Evolutionary conservation across 2,113 vertebrate species (phyloP).

Genomic region (Centropristis striata): DNA sequence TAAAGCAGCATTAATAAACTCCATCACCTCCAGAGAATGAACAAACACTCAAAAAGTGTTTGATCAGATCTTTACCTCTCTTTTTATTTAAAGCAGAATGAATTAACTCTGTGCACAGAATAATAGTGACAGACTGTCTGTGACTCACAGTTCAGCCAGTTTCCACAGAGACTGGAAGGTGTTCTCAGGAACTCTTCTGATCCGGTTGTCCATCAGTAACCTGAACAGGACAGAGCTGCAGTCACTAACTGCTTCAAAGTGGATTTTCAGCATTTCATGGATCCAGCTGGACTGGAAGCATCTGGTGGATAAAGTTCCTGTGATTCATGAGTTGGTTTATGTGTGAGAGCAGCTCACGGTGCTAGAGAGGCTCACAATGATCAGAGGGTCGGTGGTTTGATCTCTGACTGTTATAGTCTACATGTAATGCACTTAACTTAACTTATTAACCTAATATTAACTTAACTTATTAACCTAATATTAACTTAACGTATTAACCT

Average conservation of each 20-base stretch:
- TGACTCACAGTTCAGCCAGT: conserved; percentile 84
- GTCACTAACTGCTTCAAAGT: conserved; percentile 35
- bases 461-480: too few relatives aligned
- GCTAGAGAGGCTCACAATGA: too few relatives aligned
- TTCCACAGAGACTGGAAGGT: conserved; percentile 87
- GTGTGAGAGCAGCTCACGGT: too few relatives aligned
- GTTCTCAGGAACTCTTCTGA: conserved; percentile 85
- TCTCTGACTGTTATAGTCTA: too few relatives aligned
- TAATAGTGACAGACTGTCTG: neutral
- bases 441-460: too few relatives aligned
- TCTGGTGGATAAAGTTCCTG: too few relatives aligned
- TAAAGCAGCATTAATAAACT: neutral
- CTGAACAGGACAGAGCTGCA: conserved; percentile 52
- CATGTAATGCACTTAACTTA: too few relatives aligned
- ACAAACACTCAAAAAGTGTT: neutral
- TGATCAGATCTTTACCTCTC: neutral
- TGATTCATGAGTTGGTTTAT: too few relatives aligned
- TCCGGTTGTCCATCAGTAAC: conserved; percentile 87
- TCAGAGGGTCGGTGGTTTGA: too few relatives aligned
- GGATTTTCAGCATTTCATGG: too few relatives aligned
- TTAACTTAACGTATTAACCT: too few relatives aligned
- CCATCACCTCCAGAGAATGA: neutral
- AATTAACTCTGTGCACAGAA: neutral
- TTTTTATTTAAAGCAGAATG: neutral
- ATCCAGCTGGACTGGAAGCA: too few relatives aligned